phyloP scores from a whole-genome alignment of 2,797 vertebrate genomes.

The Dallia pectoralis region DNA sequence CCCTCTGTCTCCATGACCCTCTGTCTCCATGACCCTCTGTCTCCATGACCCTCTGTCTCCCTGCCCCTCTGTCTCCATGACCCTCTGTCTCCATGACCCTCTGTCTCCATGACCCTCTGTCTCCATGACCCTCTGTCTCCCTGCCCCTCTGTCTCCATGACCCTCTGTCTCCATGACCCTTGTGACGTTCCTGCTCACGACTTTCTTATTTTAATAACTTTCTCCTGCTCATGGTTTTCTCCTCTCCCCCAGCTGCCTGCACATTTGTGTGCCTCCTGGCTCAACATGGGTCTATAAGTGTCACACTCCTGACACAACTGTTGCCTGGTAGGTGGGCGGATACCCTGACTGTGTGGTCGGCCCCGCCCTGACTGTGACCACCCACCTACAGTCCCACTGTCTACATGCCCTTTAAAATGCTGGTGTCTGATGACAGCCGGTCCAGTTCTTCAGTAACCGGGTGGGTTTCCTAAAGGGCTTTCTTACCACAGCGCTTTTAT shows the following conservation, averaged over 20 bases:
- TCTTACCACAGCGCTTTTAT: too few relatives aligned
- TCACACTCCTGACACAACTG: background rate
- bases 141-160: conserved; percentile 12
- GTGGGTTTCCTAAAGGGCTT: too few relatives aligned
- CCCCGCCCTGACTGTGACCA: conserved; percentile 40
- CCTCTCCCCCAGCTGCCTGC: conserved; percentile 27
- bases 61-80: background rate
- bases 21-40: background rate
- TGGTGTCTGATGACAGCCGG: conserved; percentile 22
- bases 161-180: background rate
- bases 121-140: too few relatives aligned
- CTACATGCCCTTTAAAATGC: conserved; percentile 19
- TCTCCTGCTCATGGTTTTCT: conserved; percentile 31
- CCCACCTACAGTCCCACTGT: conserved; percentile 1
- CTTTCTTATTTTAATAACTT: too few relatives aligned
- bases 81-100: conserved; percentile 1
- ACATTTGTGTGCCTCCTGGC: conserved; percentile 21
- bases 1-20: background rate
- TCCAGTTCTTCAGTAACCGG: background rate
- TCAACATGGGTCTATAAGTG: conserved; percentile 28
- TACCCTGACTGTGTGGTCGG: conserved; percentile 37
- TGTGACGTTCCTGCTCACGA: conserved; percentile 28
- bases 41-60: background rate
- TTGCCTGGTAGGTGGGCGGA: conserved; percentile 8
- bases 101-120: background rate